These are phyloP conservation scores for human (Homo sapiens) DNA, from an alignment of 2,113 vertebrate genomes.

Conservation along the genomic window GRCh38 chr7:50445501-50446000, in stretches of 20 bases:
- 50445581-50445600: conserved; percentile 96
- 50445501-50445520: conserved; percentile 88
- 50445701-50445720: conserved; percentile 97
- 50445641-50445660: conserved; percentile 96
- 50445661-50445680: conserved; percentile 95
- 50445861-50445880: conserved; percentile 99
- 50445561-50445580: conserved; percentile 91
- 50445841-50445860: conserved; percentile 98
- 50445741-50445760: conserved; percentile 97
- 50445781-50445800: conserved; percentile 98
- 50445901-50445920: conserved; percentile 97
- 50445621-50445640: conserved; percentile 97
- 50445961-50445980: conserved; percentile 96
- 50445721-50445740: conserved; percentile 96
- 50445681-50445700: conserved; percentile 94
- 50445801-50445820: conserved; percentile 96
- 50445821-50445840: conserved; percentile 94
- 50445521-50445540: conserved; percentile 87
- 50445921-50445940: conserved; percentile 98
- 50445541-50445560: conserved; percentile 89
- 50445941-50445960: conserved; percentile 97
- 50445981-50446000: conserved; percentile 97
- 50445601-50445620: conserved; percentile 92
- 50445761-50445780: conserved; percentile 95
- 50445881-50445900: conserved; percentile 98